Conservation (phyloP, 2,888 invertebrate genomes). For the Lochmaea crataegi region DNA sequence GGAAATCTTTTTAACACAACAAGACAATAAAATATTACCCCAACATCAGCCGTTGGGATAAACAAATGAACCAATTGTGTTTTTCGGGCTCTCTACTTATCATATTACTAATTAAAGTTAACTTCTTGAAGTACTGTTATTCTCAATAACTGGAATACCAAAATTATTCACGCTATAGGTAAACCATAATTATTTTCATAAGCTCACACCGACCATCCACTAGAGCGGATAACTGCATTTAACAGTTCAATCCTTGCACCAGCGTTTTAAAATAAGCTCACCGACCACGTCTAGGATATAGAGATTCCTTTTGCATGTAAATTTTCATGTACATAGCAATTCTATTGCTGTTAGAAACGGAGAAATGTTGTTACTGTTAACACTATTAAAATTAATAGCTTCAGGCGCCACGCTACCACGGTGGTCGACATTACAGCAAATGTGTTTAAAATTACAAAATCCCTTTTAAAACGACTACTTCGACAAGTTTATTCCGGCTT, state of each 20-base stretch:
- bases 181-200: too few relatives aligned
- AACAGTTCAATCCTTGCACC: neutral
- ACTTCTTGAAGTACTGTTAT: too few relatives aligned
- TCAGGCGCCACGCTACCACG: neutral
- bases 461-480: neutral
- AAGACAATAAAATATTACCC: too few relatives aligned
- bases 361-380: conserved; percentile 4
- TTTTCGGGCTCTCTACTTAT: too few relatives aligned
- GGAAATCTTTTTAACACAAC: too few relatives aligned
- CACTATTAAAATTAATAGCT: conserved; percentile 10
- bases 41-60: too few relatives aligned
- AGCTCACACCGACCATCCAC: too few relatives aligned
- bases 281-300: neutral
- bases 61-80: too few relatives aligned
- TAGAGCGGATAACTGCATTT: too few relatives aligned
- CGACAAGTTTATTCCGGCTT: neutral
- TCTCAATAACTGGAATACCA: too few relatives aligned
- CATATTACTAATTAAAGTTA: too few relatives aligned
- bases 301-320: conserved; percentile 15
- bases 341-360: neutral
- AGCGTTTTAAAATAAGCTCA: neutral
- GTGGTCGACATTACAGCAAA: neutral
- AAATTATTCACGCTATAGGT: too few relatives aligned
- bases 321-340: conserved; percentile 1
- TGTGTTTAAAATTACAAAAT: conserved; percentile 4